Conservation (phyloP, 2,888 invertebrate genomes). For the Litoditis marina region DNA sequence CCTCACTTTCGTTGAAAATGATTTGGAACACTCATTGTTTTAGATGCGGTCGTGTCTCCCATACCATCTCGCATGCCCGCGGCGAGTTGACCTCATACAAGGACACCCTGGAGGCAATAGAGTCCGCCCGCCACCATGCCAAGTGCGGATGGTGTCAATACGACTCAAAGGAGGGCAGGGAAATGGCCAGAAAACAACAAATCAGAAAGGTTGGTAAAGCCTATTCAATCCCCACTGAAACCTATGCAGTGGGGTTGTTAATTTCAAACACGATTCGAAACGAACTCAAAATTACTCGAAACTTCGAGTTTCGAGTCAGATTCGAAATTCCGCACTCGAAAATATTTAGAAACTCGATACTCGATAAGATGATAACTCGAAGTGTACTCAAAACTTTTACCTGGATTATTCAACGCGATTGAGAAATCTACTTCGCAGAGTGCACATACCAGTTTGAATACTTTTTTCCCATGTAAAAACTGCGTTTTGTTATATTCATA, state of each 20-base stretch:
- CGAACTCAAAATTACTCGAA: too few relatives aligned
- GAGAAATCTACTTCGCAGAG: too few relatives aligned
- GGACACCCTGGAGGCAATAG: conserved; percentile 13
- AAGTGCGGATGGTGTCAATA: conserved; percentile 36
- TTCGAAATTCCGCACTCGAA: background rate
- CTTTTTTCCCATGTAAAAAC: too few relatives aligned
- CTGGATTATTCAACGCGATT: too few relatives aligned
- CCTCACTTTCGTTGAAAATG: background rate
- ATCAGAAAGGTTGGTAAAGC: too few relatives aligned
- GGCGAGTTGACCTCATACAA: conserved; percentile 7
- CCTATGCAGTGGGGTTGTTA: too few relatives aligned
- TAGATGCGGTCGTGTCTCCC: conserved; percentile 29
- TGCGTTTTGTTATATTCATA: too few relatives aligned
- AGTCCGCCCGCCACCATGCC: conserved; percentile 19
- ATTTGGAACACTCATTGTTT: conserved; percentile 19
- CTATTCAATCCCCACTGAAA: background rate
- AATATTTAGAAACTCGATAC: too few relatives aligned
- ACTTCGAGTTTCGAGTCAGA: background rate
- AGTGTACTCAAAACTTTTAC: too few relatives aligned
- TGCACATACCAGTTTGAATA: too few relatives aligned
- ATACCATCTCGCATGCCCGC: conserved; percentile 8
- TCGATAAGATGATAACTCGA: too few relatives aligned
- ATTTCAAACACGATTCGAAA: too few relatives aligned
- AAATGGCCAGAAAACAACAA: conserved; percentile 7
- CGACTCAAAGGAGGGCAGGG: conserved; percentile 15